Conservation (phyloP, 2,113 vertebrate species). For the Bolborhynchus lineola region DNA sequence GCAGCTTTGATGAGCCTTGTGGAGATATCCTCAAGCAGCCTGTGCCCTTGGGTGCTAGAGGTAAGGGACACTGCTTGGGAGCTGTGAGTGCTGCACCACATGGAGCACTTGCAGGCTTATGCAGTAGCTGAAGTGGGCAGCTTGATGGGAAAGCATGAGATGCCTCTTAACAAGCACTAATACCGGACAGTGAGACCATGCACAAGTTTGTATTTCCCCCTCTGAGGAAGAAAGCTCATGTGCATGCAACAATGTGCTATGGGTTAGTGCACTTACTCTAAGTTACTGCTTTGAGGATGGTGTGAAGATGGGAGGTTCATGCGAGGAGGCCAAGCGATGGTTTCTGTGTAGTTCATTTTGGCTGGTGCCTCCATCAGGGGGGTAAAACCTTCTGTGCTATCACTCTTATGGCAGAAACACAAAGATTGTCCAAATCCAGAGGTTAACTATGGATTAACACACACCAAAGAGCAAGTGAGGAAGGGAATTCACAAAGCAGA, state of each 20-base stretch:
- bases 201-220: rapidly evolving
- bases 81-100: rapidly evolving
- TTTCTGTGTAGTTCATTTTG: not conserved
- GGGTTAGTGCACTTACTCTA: rapidly evolving
- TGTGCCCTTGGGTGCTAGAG: not conserved
- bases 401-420: rapidly evolving
- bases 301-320: not conserved
- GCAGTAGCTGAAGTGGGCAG: not conserved
- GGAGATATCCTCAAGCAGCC: rapidly evolving
- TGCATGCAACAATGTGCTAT: rapidly evolving
- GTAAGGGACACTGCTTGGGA: rapidly evolving
- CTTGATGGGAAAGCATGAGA: rapidly evolving
- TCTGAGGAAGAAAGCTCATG: rapidly evolving
- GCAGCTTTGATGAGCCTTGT: not conserved
- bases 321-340: not conserved
- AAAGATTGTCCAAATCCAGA: not conserved
- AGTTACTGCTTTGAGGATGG: not conserved
- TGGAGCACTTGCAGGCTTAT: rapidly evolving
- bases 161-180: rapidly evolving
- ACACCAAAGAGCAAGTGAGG: not conserved
- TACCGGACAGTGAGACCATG: rapidly evolving
- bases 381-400: not conserved
- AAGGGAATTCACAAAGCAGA: not conserved
- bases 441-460: rapidly evolving
- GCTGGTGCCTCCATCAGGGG: not conserved